Percentiles rank a stretch among this genome's conserved stretches.
phyloP scores from a whole-genome alignment of 2,797 vertebrate genomes.

The Cyprinodon diabolis region DNA sequence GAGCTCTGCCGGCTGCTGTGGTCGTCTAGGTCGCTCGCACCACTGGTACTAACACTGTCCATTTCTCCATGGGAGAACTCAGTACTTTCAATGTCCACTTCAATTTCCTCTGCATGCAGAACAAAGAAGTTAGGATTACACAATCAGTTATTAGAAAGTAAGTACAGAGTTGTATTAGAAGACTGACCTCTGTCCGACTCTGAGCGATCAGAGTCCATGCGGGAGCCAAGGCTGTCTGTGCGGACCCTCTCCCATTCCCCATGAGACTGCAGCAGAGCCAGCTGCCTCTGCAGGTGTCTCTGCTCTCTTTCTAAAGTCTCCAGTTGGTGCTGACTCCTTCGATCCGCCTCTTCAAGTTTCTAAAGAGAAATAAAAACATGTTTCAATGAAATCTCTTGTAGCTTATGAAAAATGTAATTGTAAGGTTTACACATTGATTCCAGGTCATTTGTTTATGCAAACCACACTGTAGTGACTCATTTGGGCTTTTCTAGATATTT shows the following conservation, averaged over 20 bases:
- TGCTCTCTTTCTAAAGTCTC: conserved; percentile 95
- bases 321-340: conserved; percentile 94
- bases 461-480: conserved; percentile 4
- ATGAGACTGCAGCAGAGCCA: conserved; percentile 90
- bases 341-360: conserved; percentile 98
- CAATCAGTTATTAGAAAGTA: not conserved
- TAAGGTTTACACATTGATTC: not conserved
- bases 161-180: not conserved
- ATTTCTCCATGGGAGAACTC: conserved; percentile 99
- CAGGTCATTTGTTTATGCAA: not conserved
- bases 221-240: conserved; percentile 91
- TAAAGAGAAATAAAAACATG: conserved; percentile 51
- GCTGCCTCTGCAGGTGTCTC: conserved; percentile 94
- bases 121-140: conserved; percentile 2
- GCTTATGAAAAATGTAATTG: not conserved
- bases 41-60: conserved; percentile 96
- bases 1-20: conserved; percentile 98
- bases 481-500: conserved; percentile 4
- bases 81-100: conserved; percentile 98
- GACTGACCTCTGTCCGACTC: conserved; percentile 94
- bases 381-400: not conserved
- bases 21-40: conserved; percentile 98
- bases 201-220: conserved; percentile 90
- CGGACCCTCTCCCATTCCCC: conserved; percentile 88
- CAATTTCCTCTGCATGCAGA: conserved; percentile 90